These are phyloP conservation scores for Hemiscyllium ocellatum DNA, from an alignment of 2,113 vertebrate species.

Conservation along the genomic window DNA sequence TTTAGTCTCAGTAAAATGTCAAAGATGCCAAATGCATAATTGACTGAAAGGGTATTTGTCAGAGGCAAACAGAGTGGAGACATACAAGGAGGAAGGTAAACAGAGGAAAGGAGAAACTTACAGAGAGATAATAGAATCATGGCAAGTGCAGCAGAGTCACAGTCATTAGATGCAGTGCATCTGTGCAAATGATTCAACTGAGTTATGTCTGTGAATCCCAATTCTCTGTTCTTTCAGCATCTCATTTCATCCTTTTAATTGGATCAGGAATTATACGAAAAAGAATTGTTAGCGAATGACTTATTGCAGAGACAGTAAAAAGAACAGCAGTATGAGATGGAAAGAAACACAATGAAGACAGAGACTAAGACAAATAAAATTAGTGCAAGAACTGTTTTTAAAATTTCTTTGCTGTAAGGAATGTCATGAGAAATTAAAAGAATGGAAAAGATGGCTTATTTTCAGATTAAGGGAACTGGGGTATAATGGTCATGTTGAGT, in stretches of 20 bases:
- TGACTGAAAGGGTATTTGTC: not conserved
- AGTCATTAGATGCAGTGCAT: not conserved
- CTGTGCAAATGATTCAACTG: not conserved
- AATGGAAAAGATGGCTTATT: not conserved
- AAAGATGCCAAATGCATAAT: not conserved
- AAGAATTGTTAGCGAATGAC: not conserved
- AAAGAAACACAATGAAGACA: not conserved
- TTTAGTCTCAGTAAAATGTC: not conserved
- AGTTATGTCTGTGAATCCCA: not conserved
- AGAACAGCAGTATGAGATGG: not conserved
- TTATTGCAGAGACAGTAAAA: not conserved
- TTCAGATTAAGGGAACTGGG: not conserved
- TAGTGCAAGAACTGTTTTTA: not conserved
- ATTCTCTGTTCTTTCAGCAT: not conserved
- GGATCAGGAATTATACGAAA: not conserved
- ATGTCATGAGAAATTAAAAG: not conserved
- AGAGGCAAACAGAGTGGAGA: conserved; percentile 21
- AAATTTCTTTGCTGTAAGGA: not conserved
- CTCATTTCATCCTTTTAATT: not conserved
- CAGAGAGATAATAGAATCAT: not conserved
- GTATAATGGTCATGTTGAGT: not conserved
- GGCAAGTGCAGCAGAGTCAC: not conserved
- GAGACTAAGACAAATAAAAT: not conserved
- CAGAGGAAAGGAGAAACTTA: not conserved
- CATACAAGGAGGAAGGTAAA: not conserved